Conservation (phyloP, 2,888 invertebrate species). For the Sphinx pinastri region DNA sequence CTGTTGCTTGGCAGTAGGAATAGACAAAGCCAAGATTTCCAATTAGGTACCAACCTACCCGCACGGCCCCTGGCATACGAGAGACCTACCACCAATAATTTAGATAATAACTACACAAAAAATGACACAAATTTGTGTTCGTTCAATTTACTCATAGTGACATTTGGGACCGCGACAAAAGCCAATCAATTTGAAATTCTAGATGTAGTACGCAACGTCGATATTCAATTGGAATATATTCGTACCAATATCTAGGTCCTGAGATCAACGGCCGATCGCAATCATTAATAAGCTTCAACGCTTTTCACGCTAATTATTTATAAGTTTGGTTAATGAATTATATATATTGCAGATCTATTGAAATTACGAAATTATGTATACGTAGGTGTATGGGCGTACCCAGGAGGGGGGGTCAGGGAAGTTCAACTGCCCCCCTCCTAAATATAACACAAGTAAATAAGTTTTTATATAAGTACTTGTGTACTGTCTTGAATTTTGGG, state of each 20-base stretch:
- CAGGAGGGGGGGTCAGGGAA: too few species aligned
- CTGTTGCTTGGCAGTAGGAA: too few species aligned
- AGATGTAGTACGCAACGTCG: background rate
- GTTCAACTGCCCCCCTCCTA: too few species aligned
- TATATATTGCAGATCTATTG: background rate
- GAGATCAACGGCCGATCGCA: slow-evolving; percentile 25
- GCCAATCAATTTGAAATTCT: slow-evolving; percentile 10
- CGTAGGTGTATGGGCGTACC: too few species aligned
- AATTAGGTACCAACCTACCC: too few species aligned
- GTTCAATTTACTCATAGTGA: background rate
- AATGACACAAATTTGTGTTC: slow-evolving; percentile 9
- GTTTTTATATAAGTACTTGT: too few species aligned
- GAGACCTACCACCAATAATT: background rate
- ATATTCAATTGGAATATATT: slow-evolving; percentile 12
- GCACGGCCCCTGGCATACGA: too few species aligned
- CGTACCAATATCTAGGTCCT: slow-evolving; percentile 20
- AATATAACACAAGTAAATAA: too few species aligned
- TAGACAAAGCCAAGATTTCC: too few species aligned
- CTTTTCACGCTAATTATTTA: slow-evolving; percentile 17
- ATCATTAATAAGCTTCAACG: slow-evolving; percentile 25
- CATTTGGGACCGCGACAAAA: background rate
- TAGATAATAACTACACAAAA: background rate
- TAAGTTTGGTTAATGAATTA: slow-evolving; percentile 18
- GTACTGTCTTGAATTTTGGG: too few species aligned
- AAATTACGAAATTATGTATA: too few species aligned